phyloP scores from a whole-genome alignment of 2,888 invertebrate species.

The Aphodius granarius region DNA sequence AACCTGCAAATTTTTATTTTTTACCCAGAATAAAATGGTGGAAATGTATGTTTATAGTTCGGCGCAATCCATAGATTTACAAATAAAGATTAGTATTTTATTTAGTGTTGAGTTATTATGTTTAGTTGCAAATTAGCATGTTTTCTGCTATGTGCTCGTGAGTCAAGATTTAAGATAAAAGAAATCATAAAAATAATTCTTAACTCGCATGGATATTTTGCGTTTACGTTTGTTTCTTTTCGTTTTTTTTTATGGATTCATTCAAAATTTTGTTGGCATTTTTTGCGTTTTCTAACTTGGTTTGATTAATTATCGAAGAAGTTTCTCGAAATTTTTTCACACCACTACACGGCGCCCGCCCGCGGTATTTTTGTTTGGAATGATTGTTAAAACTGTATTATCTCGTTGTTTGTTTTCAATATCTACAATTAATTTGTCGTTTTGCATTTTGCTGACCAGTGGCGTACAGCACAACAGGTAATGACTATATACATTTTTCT shows the following conservation, averaged over 20 bases:
- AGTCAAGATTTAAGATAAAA: neutral
- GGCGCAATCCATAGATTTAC: neutral
- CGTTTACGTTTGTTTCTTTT: neutral
- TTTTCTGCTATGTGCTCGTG: neutral
- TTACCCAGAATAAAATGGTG: neutral
- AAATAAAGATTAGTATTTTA: neutral
- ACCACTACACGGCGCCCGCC: neutral
- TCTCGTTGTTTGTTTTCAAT: neutral
- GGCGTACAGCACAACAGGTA: slow-evolving; percentile 12
- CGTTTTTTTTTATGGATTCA: neutral
- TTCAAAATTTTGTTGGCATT: neutral
- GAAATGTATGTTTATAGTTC: neutral
- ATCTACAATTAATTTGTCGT: slow-evolving; percentile 12
- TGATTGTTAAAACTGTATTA: slow-evolving; percentile 4
- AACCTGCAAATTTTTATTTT: neutral
- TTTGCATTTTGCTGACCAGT: slow-evolving; percentile 13
- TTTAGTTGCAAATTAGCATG: neutral
- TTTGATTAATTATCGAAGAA: neutral
- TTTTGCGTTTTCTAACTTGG: neutral
- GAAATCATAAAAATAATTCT: neutral
- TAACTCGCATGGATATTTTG: neutral
- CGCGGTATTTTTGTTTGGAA: slow-evolving; percentile 1
- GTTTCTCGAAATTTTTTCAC: neutral
- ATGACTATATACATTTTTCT: slow-evolving; percentile 8
- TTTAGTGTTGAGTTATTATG: neutral